A percentile compares a stretch with the other conserved stretches of the same genome.
phyloP scores from a whole-genome alignment of 2,888 invertebrate species.

The Papilio gigon region DNA sequence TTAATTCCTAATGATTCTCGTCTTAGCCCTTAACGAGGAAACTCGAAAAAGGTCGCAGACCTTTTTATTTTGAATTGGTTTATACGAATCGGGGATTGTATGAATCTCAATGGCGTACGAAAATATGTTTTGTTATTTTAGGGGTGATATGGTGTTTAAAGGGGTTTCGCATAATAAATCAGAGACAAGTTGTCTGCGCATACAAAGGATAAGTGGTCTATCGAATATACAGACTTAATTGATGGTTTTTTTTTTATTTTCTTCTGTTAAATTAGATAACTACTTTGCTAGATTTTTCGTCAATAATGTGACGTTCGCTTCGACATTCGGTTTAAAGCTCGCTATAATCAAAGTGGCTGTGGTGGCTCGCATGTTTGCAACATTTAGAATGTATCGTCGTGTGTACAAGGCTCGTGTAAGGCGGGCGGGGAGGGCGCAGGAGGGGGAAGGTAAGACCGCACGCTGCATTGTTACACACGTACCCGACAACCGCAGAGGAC shows the following conservation, averaged over 20 bases:
- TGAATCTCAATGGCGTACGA: slow-evolving; percentile 54
- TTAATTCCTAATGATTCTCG: slow-evolving; percentile 83
- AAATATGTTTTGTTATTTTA: slow-evolving; percentile 12
- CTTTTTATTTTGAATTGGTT: slow-evolving; percentile 79
- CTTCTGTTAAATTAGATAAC: neutral
- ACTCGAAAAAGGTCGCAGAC: slow-evolving; percentile 80
- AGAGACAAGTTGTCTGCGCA: neutral
- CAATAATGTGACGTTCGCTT: neutral
- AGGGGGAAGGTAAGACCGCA: slow-evolving; percentile 49
- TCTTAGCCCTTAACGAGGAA: slow-evolving; percentile 83
- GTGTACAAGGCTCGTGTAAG: slow-evolving; percentile 78
- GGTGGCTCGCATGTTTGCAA: slow-evolving; percentile 78
- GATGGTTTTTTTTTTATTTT: neutral
- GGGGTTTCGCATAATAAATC: neutral
- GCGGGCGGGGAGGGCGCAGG: slow-evolving; percentile 61
- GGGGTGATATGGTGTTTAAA: neutral
- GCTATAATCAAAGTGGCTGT: slow-evolving; percentile 60
- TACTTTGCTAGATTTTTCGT: too few species aligned
- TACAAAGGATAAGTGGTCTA: neutral
- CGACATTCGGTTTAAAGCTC: slow-evolving; percentile 51
- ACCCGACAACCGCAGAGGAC: slow-evolving; percentile 53
- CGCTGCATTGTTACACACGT: slow-evolving; percentile 67
- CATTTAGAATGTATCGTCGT: slow-evolving; percentile 78
- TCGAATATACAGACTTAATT: neutral
- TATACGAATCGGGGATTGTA: slow-evolving; percentile 69